A percentile compares a stretch with the other conserved stretches of the same genome.
These are phyloP conservation scores for Pterobdella sp. DNA, from an alignment of 2,888 invertebrate genomes.

Conservation along the genomic window DNA sequence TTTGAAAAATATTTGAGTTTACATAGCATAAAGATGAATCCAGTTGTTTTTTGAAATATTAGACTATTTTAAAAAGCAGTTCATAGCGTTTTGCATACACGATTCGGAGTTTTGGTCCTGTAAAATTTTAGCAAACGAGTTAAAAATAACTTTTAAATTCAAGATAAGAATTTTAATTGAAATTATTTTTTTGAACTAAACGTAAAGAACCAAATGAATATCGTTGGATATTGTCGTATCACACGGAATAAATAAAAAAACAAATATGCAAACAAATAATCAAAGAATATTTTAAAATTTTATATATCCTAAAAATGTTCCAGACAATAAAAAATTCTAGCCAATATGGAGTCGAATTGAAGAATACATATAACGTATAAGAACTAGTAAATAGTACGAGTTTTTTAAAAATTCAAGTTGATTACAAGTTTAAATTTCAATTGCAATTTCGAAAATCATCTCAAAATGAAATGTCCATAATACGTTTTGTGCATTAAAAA, in stretches of 20 bases:
- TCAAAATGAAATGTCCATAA: background rate
- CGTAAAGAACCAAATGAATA: no score
- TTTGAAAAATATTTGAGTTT: background rate
- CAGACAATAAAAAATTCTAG: background rate
- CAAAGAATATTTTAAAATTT: background rate
- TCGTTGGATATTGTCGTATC: no score
- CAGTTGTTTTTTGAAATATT: background rate
- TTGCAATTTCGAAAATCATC: background rate
- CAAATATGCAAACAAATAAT: background rate
- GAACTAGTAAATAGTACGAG: background rate
- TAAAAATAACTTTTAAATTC: no score
- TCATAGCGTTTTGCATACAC: no score
- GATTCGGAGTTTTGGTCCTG: no score
- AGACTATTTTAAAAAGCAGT: no score
- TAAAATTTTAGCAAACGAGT: no score
- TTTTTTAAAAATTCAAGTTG: background rate
- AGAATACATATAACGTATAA: background rate
- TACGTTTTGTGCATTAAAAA: background rate
- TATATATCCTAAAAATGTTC: background rate
- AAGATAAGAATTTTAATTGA: no score
- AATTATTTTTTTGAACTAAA: no score
- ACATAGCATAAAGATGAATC: background rate
- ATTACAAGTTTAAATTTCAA: background rate
- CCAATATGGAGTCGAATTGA: constrained; percentile 9
- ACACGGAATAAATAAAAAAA: background rate